Base-by-base conservation (phyloP, 2,797 vertebrate species). In the Malurus splendens region DNA sequence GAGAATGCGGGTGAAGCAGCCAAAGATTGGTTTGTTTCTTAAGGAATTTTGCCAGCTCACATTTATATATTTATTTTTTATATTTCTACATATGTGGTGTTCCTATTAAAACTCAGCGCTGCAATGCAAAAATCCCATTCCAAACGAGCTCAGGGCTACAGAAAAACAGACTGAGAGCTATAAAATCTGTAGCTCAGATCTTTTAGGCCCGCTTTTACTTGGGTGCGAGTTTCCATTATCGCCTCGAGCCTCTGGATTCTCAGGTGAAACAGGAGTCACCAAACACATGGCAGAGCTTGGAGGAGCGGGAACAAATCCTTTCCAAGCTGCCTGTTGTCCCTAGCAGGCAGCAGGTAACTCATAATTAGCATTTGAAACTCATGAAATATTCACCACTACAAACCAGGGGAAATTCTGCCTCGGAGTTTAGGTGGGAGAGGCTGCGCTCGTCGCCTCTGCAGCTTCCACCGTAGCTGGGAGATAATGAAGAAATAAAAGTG, bases 361-460 rank as follows among this genome's bases (percentile, higher is more conserved):
- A 14, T 83, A 87, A 90, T 15, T 85, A 85, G 56, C 73, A 87
- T 83, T 73, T 81, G 60, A 83, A 91, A 89, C 55, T 55, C 57
- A 94, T 90, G 19, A 94, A 92, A 92, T 90, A 94, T 90, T 91
- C 76, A 91, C 22, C 30, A 10, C 45, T 60, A 82, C 52, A 80
- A 91, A 88, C 13, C 38, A 68, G 59, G 62, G 68, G 68, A 90
- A 89, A 90, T 86, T 92, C 86, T 89, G 4, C 64, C 59, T 85
- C n/a, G 45, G 61, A 84, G 57, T 80, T 94, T 72, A 27, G 33
- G 54, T 77, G 48, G 55, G 10, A 67, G 42, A 73, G 30, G 62
- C 70, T 72, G 90, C 38, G 32, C 48, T 76, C 0, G 0, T 73
- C 78, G 87, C 55, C 42, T 60, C 45, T 56, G 52, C 68, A 77